A percentile compares a stretch with the other conserved stretches of the same genome.
Conservation (phyloP, 2,888 invertebrate genomes). For the Aproaerema taeniolella region DNA sequence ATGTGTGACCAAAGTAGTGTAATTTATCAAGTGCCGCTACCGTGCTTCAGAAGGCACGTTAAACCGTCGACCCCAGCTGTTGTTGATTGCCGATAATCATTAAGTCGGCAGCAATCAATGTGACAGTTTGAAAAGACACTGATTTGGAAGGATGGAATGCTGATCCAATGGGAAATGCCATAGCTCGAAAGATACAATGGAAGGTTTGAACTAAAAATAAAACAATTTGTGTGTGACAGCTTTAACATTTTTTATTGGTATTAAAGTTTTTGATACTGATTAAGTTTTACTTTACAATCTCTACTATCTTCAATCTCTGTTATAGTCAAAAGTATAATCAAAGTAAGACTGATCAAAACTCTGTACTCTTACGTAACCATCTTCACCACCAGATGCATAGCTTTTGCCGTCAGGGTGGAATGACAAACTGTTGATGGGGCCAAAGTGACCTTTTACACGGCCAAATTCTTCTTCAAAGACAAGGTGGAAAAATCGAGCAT, state of each 20-base stretch:
- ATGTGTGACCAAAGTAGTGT: too few species aligned
- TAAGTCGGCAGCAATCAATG: too few species aligned
- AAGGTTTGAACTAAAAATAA: slow-evolving; percentile 5
- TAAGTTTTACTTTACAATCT: slow-evolving; percentile 6
- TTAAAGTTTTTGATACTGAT: slow-evolving; percentile 12
- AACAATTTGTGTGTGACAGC: slow-evolving; percentile 10
- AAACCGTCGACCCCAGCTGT: too few species aligned
- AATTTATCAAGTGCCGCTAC: too few species aligned
- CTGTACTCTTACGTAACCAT: slow-evolving; percentile 98
- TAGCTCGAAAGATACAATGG: neutral
- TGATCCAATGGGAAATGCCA: too few species aligned
- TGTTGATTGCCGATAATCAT: too few species aligned
- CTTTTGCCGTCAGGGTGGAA: slow-evolving; percentile 99
- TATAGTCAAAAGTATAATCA: slow-evolving; percentile 95
- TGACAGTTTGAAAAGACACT: too few species aligned
- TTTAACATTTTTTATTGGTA: slow-evolving; percentile 12
- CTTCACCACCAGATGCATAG: slow-evolving; percentile 98
- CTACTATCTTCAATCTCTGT: slow-evolving; percentile 52
- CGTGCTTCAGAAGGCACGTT: too few species aligned
- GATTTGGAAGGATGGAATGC: too few species aligned
- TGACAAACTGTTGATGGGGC: slow-evolving; percentile 98
- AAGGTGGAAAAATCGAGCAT: slow-evolving; percentile 95
- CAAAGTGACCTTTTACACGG: slow-evolving; percentile 99
- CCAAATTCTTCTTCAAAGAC: slow-evolving; percentile 98
- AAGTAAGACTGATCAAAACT: slow-evolving; percentile 97